Base-by-base conservation (phyloP, 2,113 vertebrate genomes). In the Toxostoma redivivum region DNA sequence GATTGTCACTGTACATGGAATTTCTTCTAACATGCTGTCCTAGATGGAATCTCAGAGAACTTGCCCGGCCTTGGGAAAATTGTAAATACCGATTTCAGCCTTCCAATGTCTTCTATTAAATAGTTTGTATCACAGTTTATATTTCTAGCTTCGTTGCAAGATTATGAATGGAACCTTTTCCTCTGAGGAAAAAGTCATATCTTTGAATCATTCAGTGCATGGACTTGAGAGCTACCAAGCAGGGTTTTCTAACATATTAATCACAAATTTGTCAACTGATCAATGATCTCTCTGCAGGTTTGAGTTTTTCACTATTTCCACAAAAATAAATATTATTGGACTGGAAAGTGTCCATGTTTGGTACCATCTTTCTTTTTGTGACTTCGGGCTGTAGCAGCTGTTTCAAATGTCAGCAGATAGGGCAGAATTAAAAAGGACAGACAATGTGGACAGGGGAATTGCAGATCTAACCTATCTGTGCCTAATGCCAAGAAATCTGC, bases 361-460 rank as follows among this genome's bases (percentile, higher is more conserved):
- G 91, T 70, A 94, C 88, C 35, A 92, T 74, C 42, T 88, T 78
- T 90, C 40, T 79, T 95, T 94, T 57, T 47, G 40, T 92, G 69
- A 85, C 78, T 94, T 92, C 21, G 15, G 93, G 71, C 80, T 54
- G 70, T 54, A 85, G 79, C 88, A 96, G 95, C 86, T 96, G 94
- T 81, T 97, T 94, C 78, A 97, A 95, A 97, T 97, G 92, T 96
- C 86, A 95, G 80, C 61, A 88, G 61, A 92, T 72, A 97, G 92
- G 86, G 51, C 37, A 96, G 76, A 97, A 95, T 81, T 90, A 78
- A 82, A 92, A 94, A 94, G 80, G 88, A 91, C 9, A 95, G 78
- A 91, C 74, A 87, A 31, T 33, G 37, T 65, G 89, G 92, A 94
- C 69, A 47, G 50, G 72, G 89, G 92, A 95, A 94, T 82, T 90